Percentiles rank a stretch among this genome's conserved stretches.
phyloP scores from a whole-genome alignment of 2,797 vertebrate genomes.

The Rhyacichthys aspro region DNA sequence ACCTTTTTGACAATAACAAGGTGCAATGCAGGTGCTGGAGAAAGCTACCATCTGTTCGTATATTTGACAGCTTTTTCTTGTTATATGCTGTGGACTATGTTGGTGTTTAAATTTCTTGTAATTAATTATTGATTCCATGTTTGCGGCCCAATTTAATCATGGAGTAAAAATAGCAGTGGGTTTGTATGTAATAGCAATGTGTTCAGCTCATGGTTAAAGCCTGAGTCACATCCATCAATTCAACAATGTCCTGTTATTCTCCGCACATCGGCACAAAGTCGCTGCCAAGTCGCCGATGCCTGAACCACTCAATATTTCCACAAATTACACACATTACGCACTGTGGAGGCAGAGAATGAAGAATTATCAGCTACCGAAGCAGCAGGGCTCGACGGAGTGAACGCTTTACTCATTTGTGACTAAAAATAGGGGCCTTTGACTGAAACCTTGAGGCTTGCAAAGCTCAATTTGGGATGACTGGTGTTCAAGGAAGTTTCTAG shows the following conservation, averaged over 20 bases:
- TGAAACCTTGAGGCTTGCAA: no score
- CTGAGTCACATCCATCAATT: constrained; percentile 32
- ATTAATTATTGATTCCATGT: not conserved
- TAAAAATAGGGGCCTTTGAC: not conserved
- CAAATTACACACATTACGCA: constrained; percentile 15
- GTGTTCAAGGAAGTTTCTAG: no score
- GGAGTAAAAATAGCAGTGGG: not conserved
- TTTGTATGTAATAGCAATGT: not conserved
- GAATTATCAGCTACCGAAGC: constrained; percentile 9
- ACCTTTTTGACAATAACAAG: no score
- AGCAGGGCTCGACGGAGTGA: not conserved
- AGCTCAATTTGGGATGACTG: no score
- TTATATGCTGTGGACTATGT: not conserved
- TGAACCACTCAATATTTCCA: constrained; percentile 26
- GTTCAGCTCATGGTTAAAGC: constrained; percentile 15
- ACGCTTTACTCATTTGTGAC: not conserved
- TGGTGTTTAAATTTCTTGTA: not conserved
- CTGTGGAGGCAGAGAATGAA: constrained; percentile 2
- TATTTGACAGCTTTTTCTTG: no score
- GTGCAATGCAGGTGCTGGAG: no score
- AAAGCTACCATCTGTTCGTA: no score
- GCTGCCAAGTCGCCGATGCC: not conserved
- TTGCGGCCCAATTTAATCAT: not conserved
- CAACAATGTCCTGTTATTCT: constrained; percentile 47
- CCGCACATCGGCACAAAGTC: constrained; percentile 1